Conservation (phyloP, 2,888 invertebrate genomes). For the Hetaerina titia region DNA sequence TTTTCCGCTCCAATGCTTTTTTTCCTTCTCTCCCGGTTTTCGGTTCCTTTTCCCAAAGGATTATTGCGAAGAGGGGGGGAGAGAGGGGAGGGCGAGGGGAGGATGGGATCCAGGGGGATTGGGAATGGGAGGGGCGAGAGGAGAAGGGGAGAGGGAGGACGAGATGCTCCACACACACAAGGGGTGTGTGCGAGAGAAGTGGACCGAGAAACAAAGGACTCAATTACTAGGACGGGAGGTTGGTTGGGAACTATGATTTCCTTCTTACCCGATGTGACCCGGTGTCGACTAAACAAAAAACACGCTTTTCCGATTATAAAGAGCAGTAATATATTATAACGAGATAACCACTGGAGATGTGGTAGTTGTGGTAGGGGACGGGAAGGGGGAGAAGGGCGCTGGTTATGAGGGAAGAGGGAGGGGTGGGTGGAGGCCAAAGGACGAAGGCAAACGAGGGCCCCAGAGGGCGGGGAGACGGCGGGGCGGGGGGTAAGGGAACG, state of each 20-base stretch:
- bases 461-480: neutral
- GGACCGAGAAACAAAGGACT: neutral
- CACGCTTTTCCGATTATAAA: neutral
- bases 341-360: neutral
- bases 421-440: neutral
- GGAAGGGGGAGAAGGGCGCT: neutral
- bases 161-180: neutral
- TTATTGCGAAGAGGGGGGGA: neutral
- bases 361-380: neutral
- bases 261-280: no score
- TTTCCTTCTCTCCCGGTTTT: neutral
- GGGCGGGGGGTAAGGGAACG: neutral
- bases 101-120: neutral
- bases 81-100: neutral
- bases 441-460: neutral
- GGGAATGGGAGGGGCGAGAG: neutral
- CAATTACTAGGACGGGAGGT: neutral
- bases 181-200: neutral
- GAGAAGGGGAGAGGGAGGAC: neutral
- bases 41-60: neutral
- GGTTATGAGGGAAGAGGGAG: neutral
- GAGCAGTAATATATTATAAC: neutral
- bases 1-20: neutral
- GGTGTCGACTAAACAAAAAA: neutral
- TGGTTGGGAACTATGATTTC: no score